Base-by-base conservation (phyloP, 2,888 invertebrate genomes). In the Muschampia plurimacula region DNA sequence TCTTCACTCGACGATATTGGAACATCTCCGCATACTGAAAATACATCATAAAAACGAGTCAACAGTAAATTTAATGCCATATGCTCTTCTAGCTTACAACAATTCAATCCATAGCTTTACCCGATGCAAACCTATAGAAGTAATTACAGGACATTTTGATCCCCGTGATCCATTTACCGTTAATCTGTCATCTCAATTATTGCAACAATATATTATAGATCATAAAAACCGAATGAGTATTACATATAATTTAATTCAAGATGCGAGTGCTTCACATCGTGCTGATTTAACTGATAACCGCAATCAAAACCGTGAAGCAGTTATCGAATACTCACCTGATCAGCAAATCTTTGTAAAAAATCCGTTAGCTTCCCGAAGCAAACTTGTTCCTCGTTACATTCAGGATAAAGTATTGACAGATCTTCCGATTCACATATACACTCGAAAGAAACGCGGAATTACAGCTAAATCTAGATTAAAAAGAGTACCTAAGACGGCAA, bases 141-240 rank as follows among this genome's bases (percentile, higher is more conserved):
- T 83, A 7, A 73, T 81, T 13, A 78, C 64, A 6, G 81, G 82
- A 49, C 74, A 76, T 67, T 76, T 74, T 57, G 77, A 77, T 65
- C 75, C 78, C 0, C 66, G 77, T 12, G 77, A 78, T 36, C 69
- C 67, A 2, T 15, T 62, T 13, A 75, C 75, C 44, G 69, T 70
- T 39, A 46, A 75, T 32, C 22, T 57, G 10, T 28, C 57, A 13
- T 28, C 9, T 28, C 28, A 57, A 4, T 39, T 77, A 2, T 67
- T 69, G 2, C 60, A 74, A 72, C 69, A 74, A n/a, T 77, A 75
- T 60, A 64, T 73, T 12, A 41, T 60, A 1, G 71, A 57, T 3
- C 77, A 77, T 74, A 46, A 66, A 36, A 69, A 76, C 15, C 67
- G 70, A 9, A 77, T 77, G 75, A 69, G 62, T 41, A 71, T 28